A percentile compares a stretch with the other conserved stretches of the same genome.
phyloP scores from a whole-genome alignment of 2,797 vertebrate species.

The Channallabes apus region DNA sequence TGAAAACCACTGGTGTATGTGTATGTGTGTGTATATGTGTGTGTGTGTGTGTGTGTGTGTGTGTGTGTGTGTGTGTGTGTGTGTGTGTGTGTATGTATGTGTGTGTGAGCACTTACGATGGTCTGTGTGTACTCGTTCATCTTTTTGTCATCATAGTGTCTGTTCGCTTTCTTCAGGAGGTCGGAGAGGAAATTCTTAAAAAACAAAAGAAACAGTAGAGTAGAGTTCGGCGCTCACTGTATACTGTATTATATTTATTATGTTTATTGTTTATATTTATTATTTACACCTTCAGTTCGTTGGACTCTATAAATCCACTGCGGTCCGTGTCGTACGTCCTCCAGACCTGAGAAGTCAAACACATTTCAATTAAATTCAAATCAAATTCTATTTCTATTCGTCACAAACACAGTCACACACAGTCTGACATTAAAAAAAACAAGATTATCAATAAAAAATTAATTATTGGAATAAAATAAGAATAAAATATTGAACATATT shows the following conservation, averaged over 20 bases:
- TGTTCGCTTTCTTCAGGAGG: conserved; percentile 92
- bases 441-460: too few species aligned
- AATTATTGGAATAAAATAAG: too few species aligned
- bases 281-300: conserved; percentile 92
- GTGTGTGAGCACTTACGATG: conserved; percentile 79
- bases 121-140: conserved; percentile 94
- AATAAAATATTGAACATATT: too few species aligned
- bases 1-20: too few species aligned
- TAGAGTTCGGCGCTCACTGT: too few species aligned
- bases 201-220: not conserved
- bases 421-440: too few species aligned
- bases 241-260: not conserved
- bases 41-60: too few species aligned
- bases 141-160: conserved; percentile 88
- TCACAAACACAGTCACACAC: too few species aligned
- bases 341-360: conserved; percentile 80
- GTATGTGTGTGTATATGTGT: too few species aligned
- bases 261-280: not conserved
- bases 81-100: not conserved
- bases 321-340: conserved; percentile 92
- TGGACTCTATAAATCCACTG: conserved; percentile 95
- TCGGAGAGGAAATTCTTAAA: conserved; percentile 90
- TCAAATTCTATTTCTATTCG: too few species aligned
- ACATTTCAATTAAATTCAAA: too few species aligned
- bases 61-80: conserved; percentile 10